Evolutionary conservation across 2,888 invertebrate species (phyloP).

Genomic region (Oasisia sp.): DNA sequence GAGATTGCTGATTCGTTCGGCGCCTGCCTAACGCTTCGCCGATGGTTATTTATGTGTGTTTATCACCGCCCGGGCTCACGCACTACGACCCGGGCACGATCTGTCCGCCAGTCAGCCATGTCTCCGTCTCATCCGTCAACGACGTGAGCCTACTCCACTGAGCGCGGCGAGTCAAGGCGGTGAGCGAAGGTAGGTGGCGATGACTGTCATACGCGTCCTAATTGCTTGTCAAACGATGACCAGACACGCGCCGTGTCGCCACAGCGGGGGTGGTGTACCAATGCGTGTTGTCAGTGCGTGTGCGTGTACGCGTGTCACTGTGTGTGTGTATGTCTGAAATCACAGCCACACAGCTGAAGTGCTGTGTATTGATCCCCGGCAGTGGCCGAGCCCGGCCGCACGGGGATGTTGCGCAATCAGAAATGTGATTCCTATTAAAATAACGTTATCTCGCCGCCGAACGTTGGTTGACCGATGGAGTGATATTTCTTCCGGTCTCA

Average conservation of each 20-base stretch:
- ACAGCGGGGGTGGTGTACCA: background rate
- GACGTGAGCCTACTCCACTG: background rate
- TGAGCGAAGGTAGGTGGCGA: background rate
- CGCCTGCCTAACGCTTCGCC: background rate
- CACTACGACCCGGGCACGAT: background rate
- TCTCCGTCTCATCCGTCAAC: background rate
- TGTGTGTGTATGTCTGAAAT: background rate
- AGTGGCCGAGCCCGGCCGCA: background rate
- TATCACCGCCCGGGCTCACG: background rate
- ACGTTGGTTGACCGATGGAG: background rate
- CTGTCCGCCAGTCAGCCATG: background rate
- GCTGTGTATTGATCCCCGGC: background rate
- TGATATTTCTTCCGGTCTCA: background rate
- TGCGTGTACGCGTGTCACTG: background rate
- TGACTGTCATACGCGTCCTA: background rate
- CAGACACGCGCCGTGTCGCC: background rate
- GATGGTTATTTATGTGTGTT: constrained; percentile 2
- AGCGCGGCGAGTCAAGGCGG: background rate
- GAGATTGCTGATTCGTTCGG: background rate
- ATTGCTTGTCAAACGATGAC: background rate
- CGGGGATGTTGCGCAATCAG: background rate
- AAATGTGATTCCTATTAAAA: background rate
- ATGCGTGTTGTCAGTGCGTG: background rate
- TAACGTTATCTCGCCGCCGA: background rate
- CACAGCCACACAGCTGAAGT: background rate